Percentiles rank a stretch among this genome's conserved stretches.
These are phyloP conservation scores for Quadroppia sp. DNA, from an alignment of 2,888 invertebrate genomes.

Conservation along the genomic window DNA sequence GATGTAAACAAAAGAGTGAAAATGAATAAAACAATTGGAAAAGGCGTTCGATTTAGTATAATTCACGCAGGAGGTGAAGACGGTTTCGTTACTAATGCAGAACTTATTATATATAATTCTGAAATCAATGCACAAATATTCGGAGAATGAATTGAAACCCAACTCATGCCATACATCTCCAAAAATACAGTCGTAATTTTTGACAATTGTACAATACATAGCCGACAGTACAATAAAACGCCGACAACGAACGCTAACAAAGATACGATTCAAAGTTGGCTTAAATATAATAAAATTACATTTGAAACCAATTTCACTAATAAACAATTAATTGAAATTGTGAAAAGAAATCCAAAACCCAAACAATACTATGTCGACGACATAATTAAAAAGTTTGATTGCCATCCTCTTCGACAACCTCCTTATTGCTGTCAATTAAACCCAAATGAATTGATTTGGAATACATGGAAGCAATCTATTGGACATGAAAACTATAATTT, in stretches of 20 bases:
- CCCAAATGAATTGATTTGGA: conserved; percentile 23
- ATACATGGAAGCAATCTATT: not conserved
- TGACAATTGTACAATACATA: conserved; percentile 1
- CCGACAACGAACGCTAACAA: not conserved
- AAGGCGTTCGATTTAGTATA: not conserved
- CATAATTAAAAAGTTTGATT: conserved; percentile 1
- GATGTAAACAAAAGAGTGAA: not conserved
- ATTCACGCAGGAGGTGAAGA: not conserved
- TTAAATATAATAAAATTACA: not conserved
- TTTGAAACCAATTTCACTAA: not conserved
- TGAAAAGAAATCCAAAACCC: conserved; percentile 2
- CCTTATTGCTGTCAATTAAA: conserved; percentile 9
- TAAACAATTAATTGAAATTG: not conserved
- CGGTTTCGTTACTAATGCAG: not conserved
- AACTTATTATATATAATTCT: not conserved
- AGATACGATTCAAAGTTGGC: not conserved
- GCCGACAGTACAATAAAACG: not conserved
- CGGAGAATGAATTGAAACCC: not conserved
- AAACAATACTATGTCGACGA: conserved; percentile 12
- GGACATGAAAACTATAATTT: not conserved
- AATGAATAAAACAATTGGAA: conserved; percentile 17
- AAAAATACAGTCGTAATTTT: not conserved
- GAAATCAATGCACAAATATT: conserved; percentile 12
- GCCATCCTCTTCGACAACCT: not conserved
- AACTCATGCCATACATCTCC: not conserved